Base-by-base conservation (phyloP, 1,140 invertebrate species). In the Drosophila pectinifera region DNA sequence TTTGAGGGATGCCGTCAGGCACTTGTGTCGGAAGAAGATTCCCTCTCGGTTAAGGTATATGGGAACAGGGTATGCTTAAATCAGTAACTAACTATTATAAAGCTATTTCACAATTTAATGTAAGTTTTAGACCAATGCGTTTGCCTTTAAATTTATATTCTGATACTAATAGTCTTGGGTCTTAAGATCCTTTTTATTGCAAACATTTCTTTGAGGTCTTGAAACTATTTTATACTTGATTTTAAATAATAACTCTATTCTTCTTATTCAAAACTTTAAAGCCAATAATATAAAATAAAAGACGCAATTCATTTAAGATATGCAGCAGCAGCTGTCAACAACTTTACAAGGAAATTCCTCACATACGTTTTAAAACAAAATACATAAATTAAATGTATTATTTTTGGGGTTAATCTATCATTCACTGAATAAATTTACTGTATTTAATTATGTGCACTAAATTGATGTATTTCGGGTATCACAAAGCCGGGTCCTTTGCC, bases 41-140 rank as follows among this genome's bases (percentile, higher is more conserved):
- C 64, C 64, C 59, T 43, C 61, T 43, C 61, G 28, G 61, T 42
- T 36, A 53, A 68, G 64, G 64, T 68, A 68, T 53, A n/a, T 14
- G 10, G 14, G 1, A 65, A 38, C 5, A 53, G 49, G 61, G 57
- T 62, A 63, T 62, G 18, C 8, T 20, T 14, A 36, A 36, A 36
- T 39, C 20, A 14, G 0, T 11, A 41, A 22, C 8, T n/a, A 22
- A 7, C 28, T n/a, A 14, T 43, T 14, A 7, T n/a, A 7, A 11
- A 22, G 22, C 3, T 5, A 39, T 28, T 63, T 55, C 8, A 14
- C 0, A 22, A 31, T 41, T 31, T n/a, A n/a, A n/a, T n/a, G 5
- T 5, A n/a, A n/a, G 36, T n/a, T n/a, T 3, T 38, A 14, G 6
- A 38, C 5, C 4, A 36, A 14, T 36, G 10, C n/a, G n/a, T n/a